Conservation (phyloP, 2,888 invertebrate genomes). For the Hyles lineata region DNA sequence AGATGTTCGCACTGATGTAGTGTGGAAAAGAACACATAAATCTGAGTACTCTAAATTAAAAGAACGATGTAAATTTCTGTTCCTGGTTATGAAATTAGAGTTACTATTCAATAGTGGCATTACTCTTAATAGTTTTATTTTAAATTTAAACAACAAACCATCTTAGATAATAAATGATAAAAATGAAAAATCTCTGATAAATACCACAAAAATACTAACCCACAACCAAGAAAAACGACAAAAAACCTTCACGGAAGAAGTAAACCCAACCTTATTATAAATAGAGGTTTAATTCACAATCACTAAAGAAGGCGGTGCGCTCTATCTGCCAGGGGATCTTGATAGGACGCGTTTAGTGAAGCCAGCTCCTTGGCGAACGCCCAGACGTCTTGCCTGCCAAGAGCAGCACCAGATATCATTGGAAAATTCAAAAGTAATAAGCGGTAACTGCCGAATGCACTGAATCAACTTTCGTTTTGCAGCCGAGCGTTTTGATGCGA, state of each 20-base stretch:
- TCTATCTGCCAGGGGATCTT: slow-evolving; percentile 58
- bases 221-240: neutral
- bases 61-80: no score
- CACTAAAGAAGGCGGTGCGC: slow-evolving; percentile 60
- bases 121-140: no score
- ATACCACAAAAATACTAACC: no score
- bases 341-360: slow-evolving; percentile 63
- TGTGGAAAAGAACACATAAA: no score
- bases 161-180: no score
- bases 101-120: no score
- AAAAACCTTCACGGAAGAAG: neutral
- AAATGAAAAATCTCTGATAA: no score
- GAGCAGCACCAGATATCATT: slow-evolving; percentile 49
- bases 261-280: slow-evolving; percentile 15
- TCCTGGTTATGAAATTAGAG: no score
- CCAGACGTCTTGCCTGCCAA: slow-evolving; percentile 61
- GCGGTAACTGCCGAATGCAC: slow-evolving; percentile 25
- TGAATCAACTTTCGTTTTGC: slow-evolving; percentile 20
- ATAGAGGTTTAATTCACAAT: slow-evolving; percentile 63
- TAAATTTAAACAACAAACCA: no score
- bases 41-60: no score
- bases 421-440: slow-evolving; percentile 46
- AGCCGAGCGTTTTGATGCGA: neutral
- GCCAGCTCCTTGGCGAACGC: slow-evolving; percentile 57
- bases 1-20: no score